These are phyloP conservation scores for Oxycera nigricornis DNA, from an alignment of 2,888 invertebrate genomes.

Conservation along the genomic window DNA sequence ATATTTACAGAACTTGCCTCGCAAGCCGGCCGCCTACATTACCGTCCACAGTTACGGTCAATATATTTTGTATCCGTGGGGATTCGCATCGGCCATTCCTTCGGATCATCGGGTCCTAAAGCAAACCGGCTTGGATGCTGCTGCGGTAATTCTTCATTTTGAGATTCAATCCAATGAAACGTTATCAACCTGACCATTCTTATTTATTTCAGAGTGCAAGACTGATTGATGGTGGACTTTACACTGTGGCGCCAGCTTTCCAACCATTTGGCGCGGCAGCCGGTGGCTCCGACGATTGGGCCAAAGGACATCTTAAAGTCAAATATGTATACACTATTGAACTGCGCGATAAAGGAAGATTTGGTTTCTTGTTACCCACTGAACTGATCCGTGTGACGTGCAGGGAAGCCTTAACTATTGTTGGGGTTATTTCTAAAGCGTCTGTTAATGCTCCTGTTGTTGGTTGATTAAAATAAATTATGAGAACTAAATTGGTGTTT, in stretches of 20 bases:
- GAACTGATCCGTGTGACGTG: conserved; percentile 25
- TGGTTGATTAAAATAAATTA: background rate
- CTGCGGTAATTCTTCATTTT: conserved; percentile 61
- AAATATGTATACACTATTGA: conserved; percentile 86
- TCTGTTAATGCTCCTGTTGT: conserved; percentile 3
- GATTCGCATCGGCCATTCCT: conserved; percentile 72
- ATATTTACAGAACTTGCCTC: conserved; percentile 63
- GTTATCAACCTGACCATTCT: background rate
- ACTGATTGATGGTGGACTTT: conserved; percentile 22
- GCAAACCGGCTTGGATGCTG: conserved; percentile 68
- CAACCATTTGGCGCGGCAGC: conserved; percentile 35
- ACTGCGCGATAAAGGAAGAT: conserved; percentile 76
- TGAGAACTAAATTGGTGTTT: background rate
- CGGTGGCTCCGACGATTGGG: conserved; percentile 35
- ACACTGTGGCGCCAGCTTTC: conserved; percentile 31
- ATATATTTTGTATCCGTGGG: conserved; percentile 81
- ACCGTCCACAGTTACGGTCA: conserved; percentile 75
- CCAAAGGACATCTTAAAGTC: conserved; percentile 54
- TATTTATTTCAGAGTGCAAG: conserved; percentile 18
- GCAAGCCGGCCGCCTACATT: conserved; percentile 70
- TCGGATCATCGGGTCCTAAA: conserved; percentile 73
- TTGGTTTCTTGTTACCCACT: conserved; percentile 67
- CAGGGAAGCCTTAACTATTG: conserved; percentile 22
- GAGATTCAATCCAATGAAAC: background rate
- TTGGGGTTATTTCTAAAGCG: conserved; percentile 27